Evolutionary conservation across 2,797 vertebrate species (phyloP), one percentile per base, ranked within the genome.

Genomic region (Malacoctenus gilli): DNA sequence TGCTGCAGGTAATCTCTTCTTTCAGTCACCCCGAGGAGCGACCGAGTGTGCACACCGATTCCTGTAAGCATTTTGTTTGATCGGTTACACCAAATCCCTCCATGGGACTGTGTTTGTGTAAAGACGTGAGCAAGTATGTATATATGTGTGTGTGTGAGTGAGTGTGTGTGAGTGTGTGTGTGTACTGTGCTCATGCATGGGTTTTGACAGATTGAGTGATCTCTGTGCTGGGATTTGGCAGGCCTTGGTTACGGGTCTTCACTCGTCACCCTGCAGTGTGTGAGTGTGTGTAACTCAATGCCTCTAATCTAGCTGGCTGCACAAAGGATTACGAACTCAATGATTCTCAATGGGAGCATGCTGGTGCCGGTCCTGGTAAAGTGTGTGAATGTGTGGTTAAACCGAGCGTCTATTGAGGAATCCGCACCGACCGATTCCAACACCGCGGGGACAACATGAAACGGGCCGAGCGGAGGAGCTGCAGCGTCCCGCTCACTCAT

Each of bases 271-370:
- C 77, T 83, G 63, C 79, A 80, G 82, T 77, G 80, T 81, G 79
- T 72, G 85, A 82, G 68, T 86, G 90, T 87, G 84, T 86, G 87
- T 89, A 89, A 89, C 85, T 91, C 87, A 90, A 92, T 89, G 87
- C 87, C 74, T 87, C 85, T 93, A 91, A 92, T 92, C 91, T 91
- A 84, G 68, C 68, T 62, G 77, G 83, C 89, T 89, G 89, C 85
- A 87, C 82, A 76, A 76, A 82, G 90, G 91, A 92, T 92, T 93
- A 92, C 77, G 82, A 77, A 85, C 80, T 69, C 74, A 79, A 67
- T 68, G 75, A 80, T 87, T 86, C 87, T 88, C 73, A 77, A 85
- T 84, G 80, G 79, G 52, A 87, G 87, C 91, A 76, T 87, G 91
- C 87, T 80, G 80, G 52, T 79, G 87, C 92, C 83, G 68, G 91